These are phyloP conservation scores for Circaetus cinerascens DNA, from an alignment of 2,113 vertebrate species.

Conservation along the genomic window DNA sequence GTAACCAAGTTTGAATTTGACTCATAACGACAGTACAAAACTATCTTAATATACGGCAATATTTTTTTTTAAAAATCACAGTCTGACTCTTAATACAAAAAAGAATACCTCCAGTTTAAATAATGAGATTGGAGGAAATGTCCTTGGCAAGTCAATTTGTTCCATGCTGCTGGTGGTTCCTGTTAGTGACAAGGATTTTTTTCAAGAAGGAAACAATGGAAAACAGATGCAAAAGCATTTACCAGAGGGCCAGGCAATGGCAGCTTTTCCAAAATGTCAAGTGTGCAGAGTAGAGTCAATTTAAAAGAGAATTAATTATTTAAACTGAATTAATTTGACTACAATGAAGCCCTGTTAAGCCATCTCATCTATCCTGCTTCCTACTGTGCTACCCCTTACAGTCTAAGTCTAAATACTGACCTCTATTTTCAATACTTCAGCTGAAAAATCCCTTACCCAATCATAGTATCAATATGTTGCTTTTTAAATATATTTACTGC, in stretches of 20 bases:
- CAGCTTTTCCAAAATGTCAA: constrained; percentile 48
- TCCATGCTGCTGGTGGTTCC: constrained; percentile 53
- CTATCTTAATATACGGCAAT: not conserved
- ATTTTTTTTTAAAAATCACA: not conserved
- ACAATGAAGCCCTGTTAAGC: constrained; percentile 2
- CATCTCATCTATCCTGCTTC: constrained; percentile 5
- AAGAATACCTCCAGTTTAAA: not conserved
- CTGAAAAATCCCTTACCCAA: not conserved
- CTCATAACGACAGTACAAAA: not conserved
- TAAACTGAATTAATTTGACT: constrained; percentile 47
- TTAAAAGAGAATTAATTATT: constrained; percentile 57
- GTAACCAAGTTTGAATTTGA: not conserved
- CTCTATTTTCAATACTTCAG: not conserved
- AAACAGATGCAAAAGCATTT: constrained; percentile 70
- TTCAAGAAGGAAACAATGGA: constrained; percentile 63
- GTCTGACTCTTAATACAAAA: not conserved
- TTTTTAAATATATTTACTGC: not conserved
- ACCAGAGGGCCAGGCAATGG: constrained; percentile 3
- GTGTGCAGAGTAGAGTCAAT: constrained; percentile 12
- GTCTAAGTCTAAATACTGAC: not conserved
- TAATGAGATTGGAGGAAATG: constrained; percentile 50
- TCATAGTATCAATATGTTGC: not conserved
- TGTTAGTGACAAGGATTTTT: constrained; percentile 46
- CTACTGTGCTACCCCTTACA: not conserved
- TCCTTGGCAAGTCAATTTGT: constrained; percentile 57